Conservation (phyloP, 2,113 vertebrate species). For the Brachyhypopomus occidentalis region DNA sequence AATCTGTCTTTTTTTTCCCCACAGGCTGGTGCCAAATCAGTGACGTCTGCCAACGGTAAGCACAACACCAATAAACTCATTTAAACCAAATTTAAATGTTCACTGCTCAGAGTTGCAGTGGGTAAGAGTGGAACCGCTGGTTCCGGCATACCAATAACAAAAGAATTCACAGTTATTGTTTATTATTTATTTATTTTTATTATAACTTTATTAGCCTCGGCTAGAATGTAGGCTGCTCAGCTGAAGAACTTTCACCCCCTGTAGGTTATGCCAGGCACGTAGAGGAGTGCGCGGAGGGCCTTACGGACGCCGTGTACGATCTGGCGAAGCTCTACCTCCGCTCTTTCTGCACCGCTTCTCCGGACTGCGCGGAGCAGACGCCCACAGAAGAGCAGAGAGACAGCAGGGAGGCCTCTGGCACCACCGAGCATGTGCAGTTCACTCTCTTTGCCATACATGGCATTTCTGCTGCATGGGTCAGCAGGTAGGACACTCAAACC, state of each 20-base stretch:
- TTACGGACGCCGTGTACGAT: constrained; percentile 85
- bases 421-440: constrained; percentile 92
- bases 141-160: background rate
- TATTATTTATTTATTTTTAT: too few relatives aligned
- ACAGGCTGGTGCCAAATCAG: constrained; percentile 76
- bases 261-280: constrained; percentile 72
- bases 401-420: constrained; percentile 83
- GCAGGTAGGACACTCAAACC: constrained; percentile 77
- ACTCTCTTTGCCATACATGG: constrained; percentile 91
- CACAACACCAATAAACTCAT: constrained; percentile 10
- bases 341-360: constrained; percentile 72
- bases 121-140: background rate
- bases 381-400: constrained; percentile 49
- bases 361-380: constrained; percentile 46
- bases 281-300: constrained; percentile 76
- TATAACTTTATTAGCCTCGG: too few relatives aligned
- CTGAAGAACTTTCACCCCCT: background rate
- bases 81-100: background rate
- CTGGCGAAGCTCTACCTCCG: constrained; percentile 84
- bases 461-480: constrained; percentile 87
- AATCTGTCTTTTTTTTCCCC: constrained; percentile 27
- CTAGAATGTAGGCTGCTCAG: too few relatives aligned
- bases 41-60: constrained; percentile 68
- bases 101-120: background rate
- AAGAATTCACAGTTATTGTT: too few relatives aligned